Evolutionary conservation across 92 coral and sea anemone species (phyloP), one percentile per base, ranked within the genome.

Genomic region (Paramuricea clavata): DNA sequence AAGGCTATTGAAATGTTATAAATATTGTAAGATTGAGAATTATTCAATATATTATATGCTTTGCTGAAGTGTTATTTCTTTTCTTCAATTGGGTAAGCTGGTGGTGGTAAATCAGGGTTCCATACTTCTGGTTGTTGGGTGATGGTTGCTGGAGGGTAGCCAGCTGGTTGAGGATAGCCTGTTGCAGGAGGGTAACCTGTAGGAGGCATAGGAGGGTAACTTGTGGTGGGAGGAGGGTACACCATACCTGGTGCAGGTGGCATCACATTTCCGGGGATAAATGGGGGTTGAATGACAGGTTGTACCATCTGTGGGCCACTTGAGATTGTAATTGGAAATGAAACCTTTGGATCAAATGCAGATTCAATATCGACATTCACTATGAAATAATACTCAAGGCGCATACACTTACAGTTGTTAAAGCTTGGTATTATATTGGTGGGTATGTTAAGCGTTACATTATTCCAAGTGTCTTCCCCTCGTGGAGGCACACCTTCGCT

Each of bases 381-480:
- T 1, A 72, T 21, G 22, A 72, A 72, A 22, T 3, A 12, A 10
- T 72, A 34, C 28, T 39, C 50, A n/a, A 72, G 57, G 15, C n/a
- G 50, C 52, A 72, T 44, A 22, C 78, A 72, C 56, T 72, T 72
- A 35, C 78, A 72, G 56, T 72, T 72, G 28, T 72, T 21, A 27
- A 72, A 72, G 30, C 52, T 39, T 34, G 78, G 78, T 36, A 72
- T 72, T 39, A 39, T 34, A 41, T 72, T 5, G 28, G 25, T 7
- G 31, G 78, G 78, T 39, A 72, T 72, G 19, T 72, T 72, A n/a
- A 72, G 49, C 15, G 50, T 9, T 2, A 72, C 57, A 72, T 72
- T 32, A 17, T 72, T 43, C 78, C 78, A 72, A 44, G 54, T 72
- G n/a, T 35, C 78, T 34, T 72, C 52, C 0, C 52, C 50, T 3